Conservation (phyloP, 2,797 vertebrate species). For the Falco rusticolus region DNA sequence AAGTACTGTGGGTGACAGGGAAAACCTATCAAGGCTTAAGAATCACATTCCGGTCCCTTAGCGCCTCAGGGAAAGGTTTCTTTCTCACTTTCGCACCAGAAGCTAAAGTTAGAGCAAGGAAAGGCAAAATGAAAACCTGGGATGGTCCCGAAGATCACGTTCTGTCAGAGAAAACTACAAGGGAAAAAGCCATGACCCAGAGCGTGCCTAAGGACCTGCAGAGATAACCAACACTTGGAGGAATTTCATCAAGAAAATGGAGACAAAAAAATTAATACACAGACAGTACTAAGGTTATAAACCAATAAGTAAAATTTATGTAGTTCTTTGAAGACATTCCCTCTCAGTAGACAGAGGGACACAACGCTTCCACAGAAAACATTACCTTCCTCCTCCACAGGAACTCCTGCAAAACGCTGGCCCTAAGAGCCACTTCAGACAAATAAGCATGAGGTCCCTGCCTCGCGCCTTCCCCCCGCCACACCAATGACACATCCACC, state of each 20-base stretch:
- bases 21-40: constrained; percentile 54
- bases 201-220: constrained; percentile 20
- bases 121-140: constrained; percentile 6
- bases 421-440: constrained; percentile 17
- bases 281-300: constrained; percentile 53
- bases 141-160: not conserved
- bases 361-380: constrained; percentile 45
- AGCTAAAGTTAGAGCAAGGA: not conserved
- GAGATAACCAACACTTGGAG: constrained; percentile 18
- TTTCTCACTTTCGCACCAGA: constrained; percentile 35
- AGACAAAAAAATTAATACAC: not conserved
- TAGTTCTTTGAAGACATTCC: constrained; percentile 24
- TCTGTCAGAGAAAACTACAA: constrained; percentile 35
- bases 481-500: not conserved
- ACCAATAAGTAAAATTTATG: constrained; percentile 9
- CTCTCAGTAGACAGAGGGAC: constrained; percentile 34
- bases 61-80: not conserved
- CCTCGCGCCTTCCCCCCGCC: not conserved
- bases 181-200: not conserved
- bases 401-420: constrained; percentile 25
- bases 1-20: constrained; percentile 24
- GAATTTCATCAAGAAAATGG: constrained; percentile 44
- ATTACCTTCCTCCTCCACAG: not conserved
- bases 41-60: constrained; percentile 10
- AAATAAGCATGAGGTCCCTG: constrained; percentile 22